These are phyloP conservation scores for Megalonaias nervosa DNA, from an alignment of 1,140 invertebrate genomes.

Conservation along the genomic window DNA sequence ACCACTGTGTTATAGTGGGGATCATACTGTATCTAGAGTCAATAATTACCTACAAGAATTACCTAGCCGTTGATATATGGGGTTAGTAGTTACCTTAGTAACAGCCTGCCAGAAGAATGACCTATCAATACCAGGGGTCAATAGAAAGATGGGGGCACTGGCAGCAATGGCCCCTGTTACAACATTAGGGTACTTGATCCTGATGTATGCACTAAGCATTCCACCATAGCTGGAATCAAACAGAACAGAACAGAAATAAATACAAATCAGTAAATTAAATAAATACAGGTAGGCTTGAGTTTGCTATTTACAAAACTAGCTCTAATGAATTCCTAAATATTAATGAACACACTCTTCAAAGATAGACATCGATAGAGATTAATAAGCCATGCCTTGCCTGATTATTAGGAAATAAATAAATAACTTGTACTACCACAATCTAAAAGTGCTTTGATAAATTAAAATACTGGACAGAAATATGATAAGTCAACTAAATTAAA, in stretches of 20 bases:
- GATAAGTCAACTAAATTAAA: no score
- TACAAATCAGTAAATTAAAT: background rate
- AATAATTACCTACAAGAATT: no score
- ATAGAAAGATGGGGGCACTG: slow-evolving; percentile 94
- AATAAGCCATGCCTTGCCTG: no score
- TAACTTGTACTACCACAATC: no score
- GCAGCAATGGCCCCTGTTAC: slow-evolving; percentile 90
- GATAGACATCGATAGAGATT: no score
- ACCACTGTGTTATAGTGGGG: no score
- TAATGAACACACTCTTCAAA: no score
- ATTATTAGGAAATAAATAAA: no score
- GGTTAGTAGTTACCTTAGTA: slow-evolving; percentile 50
- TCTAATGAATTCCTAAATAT: background rate
- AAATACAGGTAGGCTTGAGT: background rate
- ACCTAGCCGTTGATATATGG: no score
- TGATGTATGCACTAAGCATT: slow-evolving; percentile 66
- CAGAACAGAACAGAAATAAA: slow-evolving; percentile 2
- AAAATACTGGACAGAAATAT: no score
- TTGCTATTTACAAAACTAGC: background rate
- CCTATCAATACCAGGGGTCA: slow-evolving; percentile 84
- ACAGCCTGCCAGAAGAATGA: slow-evolving; percentile 78
- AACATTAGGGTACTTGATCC: slow-evolving; percentile 93
- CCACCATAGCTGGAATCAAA: slow-evolving; percentile 63
- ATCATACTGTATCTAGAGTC: no score
- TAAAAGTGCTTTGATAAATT: no score